These are phyloP conservation scores for Noctua fimbriata DNA, from an alignment of 2,888 invertebrate species.

Conservation along the genomic window DNA sequence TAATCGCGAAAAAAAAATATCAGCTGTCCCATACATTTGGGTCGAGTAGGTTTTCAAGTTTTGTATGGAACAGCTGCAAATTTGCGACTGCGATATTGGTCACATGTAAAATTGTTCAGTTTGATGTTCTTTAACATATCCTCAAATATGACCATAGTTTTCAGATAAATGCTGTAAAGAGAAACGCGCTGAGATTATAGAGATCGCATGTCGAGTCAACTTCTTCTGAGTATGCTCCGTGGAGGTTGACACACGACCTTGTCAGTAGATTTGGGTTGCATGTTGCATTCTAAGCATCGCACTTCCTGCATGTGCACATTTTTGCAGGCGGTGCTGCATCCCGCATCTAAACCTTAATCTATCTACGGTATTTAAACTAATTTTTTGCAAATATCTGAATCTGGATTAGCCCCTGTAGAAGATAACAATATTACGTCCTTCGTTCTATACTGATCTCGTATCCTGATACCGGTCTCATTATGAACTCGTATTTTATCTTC, in stretches of 20 bases:
- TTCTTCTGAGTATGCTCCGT: background rate
- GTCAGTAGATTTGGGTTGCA: background rate
- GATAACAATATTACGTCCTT: background rate
- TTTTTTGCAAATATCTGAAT: background rate
- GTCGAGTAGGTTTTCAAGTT: background rate
- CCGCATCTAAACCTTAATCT: background rate
- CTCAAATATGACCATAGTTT: background rate
- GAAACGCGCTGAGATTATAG: background rate
- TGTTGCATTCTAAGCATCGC: background rate
- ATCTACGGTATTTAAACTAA: background rate
- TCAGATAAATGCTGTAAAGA: background rate
- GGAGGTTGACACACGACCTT: background rate
- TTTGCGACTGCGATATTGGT: no score
- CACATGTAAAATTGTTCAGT: background rate
- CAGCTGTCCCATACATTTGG: background rate
- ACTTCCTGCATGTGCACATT: background rate
- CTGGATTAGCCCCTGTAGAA: background rate
- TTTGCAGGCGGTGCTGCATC: background rate
- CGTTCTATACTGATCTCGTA: slow-evolving; percentile 54
- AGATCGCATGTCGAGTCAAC: background rate
- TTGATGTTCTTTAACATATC: background rate
- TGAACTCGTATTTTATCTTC: slow-evolving; percentile 63
- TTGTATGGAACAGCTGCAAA: background rate
- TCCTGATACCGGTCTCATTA: slow-evolving; percentile 71
- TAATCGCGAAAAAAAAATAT: background rate